Evolutionary conservation across 2,797 vertebrate genomes (phyloP).

Genomic region (Lindbergichthys nudifrons): DNA sequence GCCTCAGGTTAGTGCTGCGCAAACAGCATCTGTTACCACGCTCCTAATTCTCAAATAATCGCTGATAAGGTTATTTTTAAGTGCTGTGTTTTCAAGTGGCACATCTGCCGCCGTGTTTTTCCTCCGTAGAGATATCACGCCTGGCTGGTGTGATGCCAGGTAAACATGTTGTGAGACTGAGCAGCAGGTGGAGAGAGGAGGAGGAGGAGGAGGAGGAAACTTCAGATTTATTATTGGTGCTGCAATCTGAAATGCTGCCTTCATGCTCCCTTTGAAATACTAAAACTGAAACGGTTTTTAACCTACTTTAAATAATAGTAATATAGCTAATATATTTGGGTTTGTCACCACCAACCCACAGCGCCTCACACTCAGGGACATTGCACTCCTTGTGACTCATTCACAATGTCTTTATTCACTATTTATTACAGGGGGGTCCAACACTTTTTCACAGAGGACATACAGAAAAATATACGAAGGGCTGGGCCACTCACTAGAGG

Average conservation of each 20-base stretch:
- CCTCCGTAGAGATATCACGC: not conserved
- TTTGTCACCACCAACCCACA: too few species aligned
- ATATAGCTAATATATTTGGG: too few species aligned
- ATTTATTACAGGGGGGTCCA: too few species aligned
- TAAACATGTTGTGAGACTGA: conserved; percentile 41
- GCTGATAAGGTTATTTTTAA: conserved; percentile 51
- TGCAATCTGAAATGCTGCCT: not conserved
- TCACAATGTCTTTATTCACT: too few species aligned
- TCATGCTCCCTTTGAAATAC: not conserved
- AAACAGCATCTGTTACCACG: conserved; percentile 53
- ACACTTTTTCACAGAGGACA: too few species aligned
- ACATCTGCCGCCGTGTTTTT: conserved; percentile 46
- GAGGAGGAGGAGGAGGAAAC: not conserved
- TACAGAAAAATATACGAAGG: too few species aligned
- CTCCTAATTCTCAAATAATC: conserved; percentile 41
- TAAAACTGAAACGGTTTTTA: too few species aligned
- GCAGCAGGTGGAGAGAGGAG: too few species aligned
- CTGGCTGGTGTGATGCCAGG: conserved; percentile 2
- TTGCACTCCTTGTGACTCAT: too few species aligned
- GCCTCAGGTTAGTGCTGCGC: conserved; percentile 5
- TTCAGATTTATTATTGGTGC: not conserved
- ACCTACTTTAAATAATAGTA: too few species aligned
- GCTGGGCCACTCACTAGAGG: too few species aligned
- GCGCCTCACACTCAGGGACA: too few species aligned
- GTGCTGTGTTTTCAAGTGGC: conserved; percentile 28